Evolutionary conservation across 2,113 vertebrate genomes (phyloP).

Genomic region (Phyllostomus discolor): DNA sequence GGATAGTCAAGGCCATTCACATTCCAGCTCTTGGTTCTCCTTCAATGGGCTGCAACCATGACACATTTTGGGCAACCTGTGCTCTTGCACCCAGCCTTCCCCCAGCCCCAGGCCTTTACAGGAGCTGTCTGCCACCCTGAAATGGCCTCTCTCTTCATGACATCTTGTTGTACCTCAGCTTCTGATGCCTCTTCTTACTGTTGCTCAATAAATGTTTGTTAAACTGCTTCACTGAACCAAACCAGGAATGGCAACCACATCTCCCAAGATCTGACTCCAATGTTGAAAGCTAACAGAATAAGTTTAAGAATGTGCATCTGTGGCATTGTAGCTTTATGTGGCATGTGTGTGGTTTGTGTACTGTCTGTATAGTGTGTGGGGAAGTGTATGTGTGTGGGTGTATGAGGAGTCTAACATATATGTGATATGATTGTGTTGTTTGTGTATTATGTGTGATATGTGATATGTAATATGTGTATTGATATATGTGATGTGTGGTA

Average conservation of each 20-base stretch:
- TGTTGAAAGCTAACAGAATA: not conserved
- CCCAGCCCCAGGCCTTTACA: not conserved
- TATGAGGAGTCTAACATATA: too few relatives aligned
- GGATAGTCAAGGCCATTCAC: not conserved
- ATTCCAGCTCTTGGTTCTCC: not conserved
- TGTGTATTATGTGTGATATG: too few relatives aligned
- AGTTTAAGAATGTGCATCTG: not conserved
- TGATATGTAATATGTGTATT: not conserved
- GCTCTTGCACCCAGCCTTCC: not conserved
- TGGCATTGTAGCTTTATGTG: not conserved
- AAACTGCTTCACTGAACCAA: not conserved
- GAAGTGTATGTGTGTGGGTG: not conserved
- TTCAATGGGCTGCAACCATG: too few relatives aligned
- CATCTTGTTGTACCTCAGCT: not conserved
- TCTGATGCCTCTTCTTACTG: not conserved
- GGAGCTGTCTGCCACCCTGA: not conserved
- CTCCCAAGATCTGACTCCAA: not conserved
- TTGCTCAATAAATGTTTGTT: not conserved
- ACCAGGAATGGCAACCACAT: not conserved
- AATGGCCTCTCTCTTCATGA: not conserved
- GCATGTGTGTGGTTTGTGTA: not conserved
- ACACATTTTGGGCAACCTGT: too few relatives aligned
- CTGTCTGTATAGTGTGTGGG: not conserved
- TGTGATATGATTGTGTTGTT: not conserved
- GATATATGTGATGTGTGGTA: not conserved